Base-by-base conservation (phyloP, 30 jellyfish, hydroid and myxozoan species). In the Pelagia noctiluca region DNA sequence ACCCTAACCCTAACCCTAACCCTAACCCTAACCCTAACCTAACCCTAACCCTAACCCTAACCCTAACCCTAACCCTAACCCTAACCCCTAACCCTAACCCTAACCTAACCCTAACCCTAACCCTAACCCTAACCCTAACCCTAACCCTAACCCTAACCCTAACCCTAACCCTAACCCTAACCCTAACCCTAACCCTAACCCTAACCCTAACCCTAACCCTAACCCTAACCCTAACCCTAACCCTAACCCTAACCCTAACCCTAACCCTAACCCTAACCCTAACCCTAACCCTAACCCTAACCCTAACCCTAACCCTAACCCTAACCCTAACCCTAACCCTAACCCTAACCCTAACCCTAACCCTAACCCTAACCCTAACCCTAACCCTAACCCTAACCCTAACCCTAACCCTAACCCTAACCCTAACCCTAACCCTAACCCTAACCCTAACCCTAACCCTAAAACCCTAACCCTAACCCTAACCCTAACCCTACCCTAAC, bases 181-280 rank as follows among this genome's bases (percentile, higher is more conserved):
- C 72, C 11, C 68, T 42, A 42, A 42, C 57, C 57, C 57, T 42
- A 42, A 42, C 57, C 57, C 57, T 42, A 42, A 42, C 68, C 68
- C 26, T 4, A 52, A 8, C 68, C 68, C 26, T 4, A 52, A 8
- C 68, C 68, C 12, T 4, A 52, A 8, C 68, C 68, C 26, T 4
- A 52, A 8, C 68, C 68, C 26, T 4, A 52, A 8, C 68, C 68
- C 68, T 4, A 52, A 8, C 68, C 68, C 68, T 52, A 52, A 52
- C 68, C 68, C 68, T 52, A 52, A 52, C 68, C 68, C 68, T 52
- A 52, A 52, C 68, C 68, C 68, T 52, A 52, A 52, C 68, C 68
- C 68, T 52, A 52, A 52, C 68, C 68, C 68, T 19, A 52, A 52
- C 68, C 68, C 68, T 52, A 52, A 52, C 68, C 68, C 68, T 19